Evolutionary conservation across 2,797 vertebrate genomes (phyloP).

Genomic region (Diplodus puntazzo): DNA sequence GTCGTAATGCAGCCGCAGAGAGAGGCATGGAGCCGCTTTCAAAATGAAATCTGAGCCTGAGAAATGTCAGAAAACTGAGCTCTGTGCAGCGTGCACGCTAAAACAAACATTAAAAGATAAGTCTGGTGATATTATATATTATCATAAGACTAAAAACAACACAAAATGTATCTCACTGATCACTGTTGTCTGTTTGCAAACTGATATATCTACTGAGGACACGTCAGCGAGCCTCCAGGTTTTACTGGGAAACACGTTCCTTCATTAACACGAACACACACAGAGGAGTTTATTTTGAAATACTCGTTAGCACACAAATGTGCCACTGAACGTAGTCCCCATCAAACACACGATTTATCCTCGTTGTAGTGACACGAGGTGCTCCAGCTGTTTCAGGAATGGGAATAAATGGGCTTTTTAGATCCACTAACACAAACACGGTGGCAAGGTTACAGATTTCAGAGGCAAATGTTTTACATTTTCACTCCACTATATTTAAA

Average conservation of each 20-base stretch:
- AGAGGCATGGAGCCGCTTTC: not conserved
- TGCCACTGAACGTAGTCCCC: not conserved
- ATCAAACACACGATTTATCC: not conserved
- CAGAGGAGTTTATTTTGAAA: conserved; percentile 5
- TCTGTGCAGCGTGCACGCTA: not conserved
- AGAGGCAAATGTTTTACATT: not conserved
- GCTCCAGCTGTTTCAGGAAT: not conserved
- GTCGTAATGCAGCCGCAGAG: conserved; percentile 31
- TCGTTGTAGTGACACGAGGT: not conserved
- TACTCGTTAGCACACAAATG: not conserved
- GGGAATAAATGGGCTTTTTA: not conserved
- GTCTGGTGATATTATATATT: not conserved
- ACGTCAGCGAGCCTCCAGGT: not conserved
- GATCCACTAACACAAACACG: too few relatives aligned
- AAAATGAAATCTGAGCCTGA: conserved; percentile 5
- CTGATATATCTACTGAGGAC: too few relatives aligned
- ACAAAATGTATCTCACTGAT: not conserved
- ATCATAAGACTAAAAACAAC: not conserved
- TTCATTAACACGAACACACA: not conserved
- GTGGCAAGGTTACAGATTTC: too few relatives aligned
- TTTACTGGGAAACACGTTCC: not conserved
- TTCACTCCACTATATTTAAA: not conserved
- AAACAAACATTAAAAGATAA: not conserved
- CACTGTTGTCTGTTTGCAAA: not conserved
- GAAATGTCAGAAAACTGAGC: not conserved